Conservation (phyloP, 2,797 vertebrate species). For the Numenius phaeopus region DNA sequence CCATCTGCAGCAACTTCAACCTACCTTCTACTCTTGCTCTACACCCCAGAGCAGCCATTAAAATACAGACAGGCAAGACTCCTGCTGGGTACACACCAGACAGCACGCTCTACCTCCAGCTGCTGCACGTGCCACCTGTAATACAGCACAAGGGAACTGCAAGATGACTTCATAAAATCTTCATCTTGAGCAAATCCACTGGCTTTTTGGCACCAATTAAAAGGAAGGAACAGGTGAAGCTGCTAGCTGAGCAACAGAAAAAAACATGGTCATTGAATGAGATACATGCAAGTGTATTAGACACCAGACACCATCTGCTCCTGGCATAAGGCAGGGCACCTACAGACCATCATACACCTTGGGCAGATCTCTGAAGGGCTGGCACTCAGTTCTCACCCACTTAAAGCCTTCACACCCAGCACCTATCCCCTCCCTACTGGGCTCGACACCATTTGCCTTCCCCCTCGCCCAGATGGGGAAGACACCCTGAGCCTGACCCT, state of each 20-base stretch:
- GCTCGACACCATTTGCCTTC: not conserved
- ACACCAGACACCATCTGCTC: not conserved
- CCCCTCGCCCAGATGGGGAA: accelerated
- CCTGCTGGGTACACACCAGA: not conserved
- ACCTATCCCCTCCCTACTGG: accelerated
- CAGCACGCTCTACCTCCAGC: not conserved
- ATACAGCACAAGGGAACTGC: not conserved
- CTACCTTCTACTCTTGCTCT: not conserved
- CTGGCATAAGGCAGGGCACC: not conserved
- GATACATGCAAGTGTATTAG: not conserved
- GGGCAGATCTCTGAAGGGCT: not conserved
- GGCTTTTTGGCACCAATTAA: not conserved
- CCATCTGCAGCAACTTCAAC: not conserved
- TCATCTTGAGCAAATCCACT: not conserved
- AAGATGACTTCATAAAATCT: not conserved
- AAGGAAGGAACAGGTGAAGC: not conserved
- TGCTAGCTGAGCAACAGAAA: not conserved
- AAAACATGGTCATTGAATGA: not conserved
- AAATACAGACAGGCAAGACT: not conserved
- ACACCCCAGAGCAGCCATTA: not conserved
- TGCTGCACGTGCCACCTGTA: not conserved
- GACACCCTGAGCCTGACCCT: not conserved
- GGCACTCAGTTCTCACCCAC: not conserved
- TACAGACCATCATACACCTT: not conserved
- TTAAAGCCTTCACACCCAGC: not conserved